A percentile compares a stretch with the other conserved stretches of the same genome.
These are phyloP conservation scores for Pitta sordida DNA, from an alignment of 2,113 vertebrate species.

Conservation along the genomic window DNA sequence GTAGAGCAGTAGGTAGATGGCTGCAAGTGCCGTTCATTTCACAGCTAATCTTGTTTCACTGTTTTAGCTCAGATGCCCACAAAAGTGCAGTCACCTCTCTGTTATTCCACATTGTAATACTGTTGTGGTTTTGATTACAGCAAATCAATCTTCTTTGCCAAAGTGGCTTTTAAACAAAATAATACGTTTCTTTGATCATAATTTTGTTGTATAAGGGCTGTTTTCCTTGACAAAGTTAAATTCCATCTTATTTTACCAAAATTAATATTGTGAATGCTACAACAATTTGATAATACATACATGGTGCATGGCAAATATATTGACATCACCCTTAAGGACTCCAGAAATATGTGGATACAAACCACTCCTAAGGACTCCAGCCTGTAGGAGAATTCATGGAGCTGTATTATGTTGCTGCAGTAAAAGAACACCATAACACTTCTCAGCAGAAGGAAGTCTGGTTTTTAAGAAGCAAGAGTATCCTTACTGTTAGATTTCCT, in stretches of 20 bases:
- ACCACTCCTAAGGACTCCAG: not conserved
- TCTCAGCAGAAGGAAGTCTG: not conserved
- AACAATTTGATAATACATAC: not conserved
- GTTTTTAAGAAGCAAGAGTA: not conserved
- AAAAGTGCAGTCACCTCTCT: not conserved
- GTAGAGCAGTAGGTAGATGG: not conserved
- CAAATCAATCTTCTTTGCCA: not conserved
- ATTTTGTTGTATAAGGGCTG: not conserved
- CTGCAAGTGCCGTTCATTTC: not conserved
- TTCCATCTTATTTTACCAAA: not conserved
- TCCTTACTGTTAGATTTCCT: not conserved
- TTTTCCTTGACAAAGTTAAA: not conserved
- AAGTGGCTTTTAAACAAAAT: not conserved
- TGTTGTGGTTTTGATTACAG: not conserved
- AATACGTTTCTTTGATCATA: not conserved
- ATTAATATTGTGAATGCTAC: not conserved
- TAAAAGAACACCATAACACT: not conserved
- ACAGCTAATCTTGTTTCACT: not conserved
- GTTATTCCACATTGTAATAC: not conserved
- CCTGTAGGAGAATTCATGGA: not conserved
- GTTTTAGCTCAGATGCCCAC: not conserved
- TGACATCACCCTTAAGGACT: not conserved
- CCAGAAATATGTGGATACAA: not conserved
- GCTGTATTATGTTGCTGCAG: fast-evolving
- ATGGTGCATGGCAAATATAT: not conserved